phyloP scores from a whole-genome alignment of 2,797 vertebrate genomes.

The Crotalus adamanteus region DNA sequence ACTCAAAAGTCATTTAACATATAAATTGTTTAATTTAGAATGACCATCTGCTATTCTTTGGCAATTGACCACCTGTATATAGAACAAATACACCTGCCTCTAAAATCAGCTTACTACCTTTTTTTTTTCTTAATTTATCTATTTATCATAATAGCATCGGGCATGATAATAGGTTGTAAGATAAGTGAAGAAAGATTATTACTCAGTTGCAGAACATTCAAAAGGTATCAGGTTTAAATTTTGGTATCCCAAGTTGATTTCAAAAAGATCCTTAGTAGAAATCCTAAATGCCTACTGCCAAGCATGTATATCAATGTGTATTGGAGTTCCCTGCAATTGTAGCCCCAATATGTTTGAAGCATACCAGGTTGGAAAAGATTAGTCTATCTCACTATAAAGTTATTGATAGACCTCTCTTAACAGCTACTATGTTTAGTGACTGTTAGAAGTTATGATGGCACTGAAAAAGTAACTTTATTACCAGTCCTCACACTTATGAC shows the following conservation, averaged over 20 bases:
- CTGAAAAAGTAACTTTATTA: neutral
- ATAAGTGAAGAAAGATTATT: neutral
- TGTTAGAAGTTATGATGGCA: neutral
- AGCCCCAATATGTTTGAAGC: neutral
- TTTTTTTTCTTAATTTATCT: neutral
- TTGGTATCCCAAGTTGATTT: neutral
- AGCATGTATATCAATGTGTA: neutral
- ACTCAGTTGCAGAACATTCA: neutral
- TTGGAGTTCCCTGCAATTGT: neutral
- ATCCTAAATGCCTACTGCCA: neutral
- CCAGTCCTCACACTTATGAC: neutral
- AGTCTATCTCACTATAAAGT: neutral
- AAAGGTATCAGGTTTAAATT: neutral
- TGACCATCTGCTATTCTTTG: conserved; percentile 10
- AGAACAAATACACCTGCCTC: conserved; percentile 4
- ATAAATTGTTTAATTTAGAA: conserved; percentile 21
- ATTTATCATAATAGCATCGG: neutral
- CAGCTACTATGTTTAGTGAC: neutral
- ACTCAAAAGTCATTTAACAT: conserved; percentile 19
- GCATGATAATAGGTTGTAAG: neutral
- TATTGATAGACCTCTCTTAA: neutral
- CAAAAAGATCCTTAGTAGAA: neutral
- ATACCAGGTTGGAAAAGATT: neutral
- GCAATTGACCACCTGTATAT: conserved; percentile 11
- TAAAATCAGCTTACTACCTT: neutral